Evolutionary conservation across 2,888 invertebrate genomes (phyloP), one percentile per base, ranked within the genome.

Genomic region (Andrena minutula): DNA sequence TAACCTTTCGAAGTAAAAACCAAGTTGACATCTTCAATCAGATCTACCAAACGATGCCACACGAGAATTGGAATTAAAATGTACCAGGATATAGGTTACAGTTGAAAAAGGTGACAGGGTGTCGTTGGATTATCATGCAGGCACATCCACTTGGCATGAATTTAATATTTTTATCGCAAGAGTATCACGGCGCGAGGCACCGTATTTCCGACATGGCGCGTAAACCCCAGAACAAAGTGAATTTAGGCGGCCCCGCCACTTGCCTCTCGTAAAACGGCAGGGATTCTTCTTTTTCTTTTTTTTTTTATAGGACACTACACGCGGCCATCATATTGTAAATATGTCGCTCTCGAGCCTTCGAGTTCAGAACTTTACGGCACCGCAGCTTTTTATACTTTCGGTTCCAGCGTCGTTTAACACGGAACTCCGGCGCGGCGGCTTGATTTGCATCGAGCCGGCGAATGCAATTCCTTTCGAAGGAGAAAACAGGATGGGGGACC

Each of bases 361-460:
- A 35, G 47, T 60, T 61, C 47, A 30, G 28, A 47, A 60, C 20
- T 70, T 70, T 61, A 70, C 41, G 28, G 20, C 30, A 6, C 51
- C 30, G 20, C 30, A 8, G 47, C 10, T 26, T 47, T 60, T 60
- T 47, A 49, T 60, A 47, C 28, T 70, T 41, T 60, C 47, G 28
- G 32, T 26, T 20, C 7, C 60, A 47, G 60, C 12, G 10, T 53
- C 51, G 66, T 68, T 68, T 68, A 68, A 41, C 60, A 32, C 47
- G 49, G 49, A 61, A 47, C 30, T 47, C 10, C n/a, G 26, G 30
- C 20, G 35, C 35, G 20, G 41, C 4, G 12, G 20, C 53, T 47
- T 60, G 60, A 70, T 70, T 70, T 70, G 60, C 70, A 60, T 70
- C 30, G 49, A 60, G 28, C 30, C n/a, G 56, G 49, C 58, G 56